These are phyloP conservation scores for Ctenopoma multispine DNA, from an alignment of 2,797 vertebrate genomes.

Conservation along the genomic window DNA sequence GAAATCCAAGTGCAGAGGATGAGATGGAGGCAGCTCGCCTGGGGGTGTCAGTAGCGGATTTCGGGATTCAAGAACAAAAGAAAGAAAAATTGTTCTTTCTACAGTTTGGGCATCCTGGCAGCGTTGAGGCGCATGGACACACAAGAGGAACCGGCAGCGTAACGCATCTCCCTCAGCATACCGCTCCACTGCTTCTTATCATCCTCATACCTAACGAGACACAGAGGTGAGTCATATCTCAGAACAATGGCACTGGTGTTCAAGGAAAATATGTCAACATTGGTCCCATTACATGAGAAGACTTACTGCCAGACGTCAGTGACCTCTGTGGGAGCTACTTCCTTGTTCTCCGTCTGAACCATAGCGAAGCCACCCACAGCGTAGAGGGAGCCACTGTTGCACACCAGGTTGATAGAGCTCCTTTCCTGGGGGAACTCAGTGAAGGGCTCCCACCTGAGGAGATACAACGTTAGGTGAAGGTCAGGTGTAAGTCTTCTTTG, in stretches of 20 bases:
- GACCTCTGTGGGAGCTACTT: slow-evolving; percentile 94
- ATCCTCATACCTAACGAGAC: slow-evolving; percentile 89
- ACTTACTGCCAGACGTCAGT: slow-evolving; percentile 99
- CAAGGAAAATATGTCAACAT: fast-evolving
- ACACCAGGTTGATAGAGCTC: slow-evolving; percentile 94
- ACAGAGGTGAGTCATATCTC: background rate
- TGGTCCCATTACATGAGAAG: background rate
- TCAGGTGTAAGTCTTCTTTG: slow-evolving; percentile 9
- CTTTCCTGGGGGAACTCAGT: slow-evolving; percentile 97
- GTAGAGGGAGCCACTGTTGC: slow-evolving; percentile 87
- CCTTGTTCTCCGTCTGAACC: slow-evolving; percentile 92
- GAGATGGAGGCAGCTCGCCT: slow-evolving; percentile 26
- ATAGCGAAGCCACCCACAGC: slow-evolving; percentile 96
- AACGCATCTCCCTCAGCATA: slow-evolving; percentile 97
- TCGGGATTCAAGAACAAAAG: no score
- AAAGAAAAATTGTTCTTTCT: slow-evolving; percentile 58
- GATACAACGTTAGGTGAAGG: slow-evolving; percentile 24
- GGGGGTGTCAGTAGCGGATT: slow-evolving; percentile 1
- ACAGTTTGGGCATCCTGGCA: slow-evolving; percentile 95
- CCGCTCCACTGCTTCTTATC: slow-evolving; percentile 97
- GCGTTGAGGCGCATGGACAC: slow-evolving; percentile 92
- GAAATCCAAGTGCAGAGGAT: slow-evolving; percentile 42
- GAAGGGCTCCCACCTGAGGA: slow-evolving; percentile 92
- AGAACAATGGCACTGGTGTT: background rate
- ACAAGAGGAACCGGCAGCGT: slow-evolving; percentile 94